These are phyloP conservation scores for Syrphus vitripennis DNA, from an alignment of 2,888 invertebrate species.

Conservation along the genomic window DNA sequence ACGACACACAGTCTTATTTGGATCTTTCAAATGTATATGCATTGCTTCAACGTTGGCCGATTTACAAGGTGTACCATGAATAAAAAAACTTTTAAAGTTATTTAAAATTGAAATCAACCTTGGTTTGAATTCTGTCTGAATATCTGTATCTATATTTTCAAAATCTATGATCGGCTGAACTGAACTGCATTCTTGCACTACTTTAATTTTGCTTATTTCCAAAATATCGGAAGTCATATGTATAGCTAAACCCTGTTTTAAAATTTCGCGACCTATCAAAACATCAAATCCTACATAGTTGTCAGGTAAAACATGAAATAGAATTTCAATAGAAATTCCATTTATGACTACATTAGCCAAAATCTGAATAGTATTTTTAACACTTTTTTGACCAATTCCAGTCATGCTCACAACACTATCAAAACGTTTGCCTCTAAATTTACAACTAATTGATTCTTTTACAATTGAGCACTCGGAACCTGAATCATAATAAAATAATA, in stretches of 20 bases:
- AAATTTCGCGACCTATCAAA: constrained; percentile 17
- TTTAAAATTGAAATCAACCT: no score
- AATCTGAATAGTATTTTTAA: constrained; percentile 8
- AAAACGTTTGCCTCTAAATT: constrained; percentile 52
- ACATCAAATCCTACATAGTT: neutral
- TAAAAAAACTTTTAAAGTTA: no score
- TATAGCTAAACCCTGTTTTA: neutral
- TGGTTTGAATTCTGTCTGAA: no score
- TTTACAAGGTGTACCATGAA: no score
- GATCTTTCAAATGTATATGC: neutral
- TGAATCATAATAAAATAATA: constrained; percentile 54
- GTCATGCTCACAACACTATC: constrained; percentile 17
- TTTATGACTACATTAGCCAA: neutral
- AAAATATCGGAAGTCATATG: neutral
- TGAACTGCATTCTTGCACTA: neutral
- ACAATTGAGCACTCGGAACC: constrained; percentile 54
- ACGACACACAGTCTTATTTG: no score
- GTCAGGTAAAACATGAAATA: constrained; percentile 14
- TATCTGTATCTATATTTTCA: no score
- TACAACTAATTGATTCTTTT: constrained; percentile 52
- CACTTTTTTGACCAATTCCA: constrained; percentile 13
- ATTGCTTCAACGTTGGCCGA: neutral
- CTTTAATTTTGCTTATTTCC: neutral
- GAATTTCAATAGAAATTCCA: constrained; percentile 13
- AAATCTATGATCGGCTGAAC: neutral